Conservation (phyloP, 1,140 invertebrate genomes). For the Drosophila seguyi region DNA sequence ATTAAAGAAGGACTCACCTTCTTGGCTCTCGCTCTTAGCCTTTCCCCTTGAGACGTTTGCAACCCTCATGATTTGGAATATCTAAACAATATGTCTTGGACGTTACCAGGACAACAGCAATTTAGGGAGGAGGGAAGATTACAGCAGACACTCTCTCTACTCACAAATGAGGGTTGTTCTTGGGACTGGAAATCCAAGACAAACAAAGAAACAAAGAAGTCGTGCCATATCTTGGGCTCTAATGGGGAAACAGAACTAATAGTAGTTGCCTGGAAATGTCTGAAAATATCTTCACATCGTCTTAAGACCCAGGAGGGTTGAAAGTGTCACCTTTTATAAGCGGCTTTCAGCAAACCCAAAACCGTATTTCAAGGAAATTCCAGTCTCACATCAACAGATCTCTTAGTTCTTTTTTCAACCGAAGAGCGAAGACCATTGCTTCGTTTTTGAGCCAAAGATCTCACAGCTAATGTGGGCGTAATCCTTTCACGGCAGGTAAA, state of each 20-base stretch:
- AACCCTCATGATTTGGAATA: slow-evolving; percentile 12
- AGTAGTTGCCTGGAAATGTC: background rate
- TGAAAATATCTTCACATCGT: background rate
- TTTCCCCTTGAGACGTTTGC: slow-evolving; percentile 9
- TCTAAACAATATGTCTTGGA: slow-evolving; percentile 34
- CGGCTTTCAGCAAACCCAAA: slow-evolving; percentile 48
- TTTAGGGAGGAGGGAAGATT: slow-evolving; percentile 31
- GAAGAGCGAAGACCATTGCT: background rate
- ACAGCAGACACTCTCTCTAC: background rate
- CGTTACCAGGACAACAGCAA: slow-evolving; percentile 53
- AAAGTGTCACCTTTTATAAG: slow-evolving; percentile 42
- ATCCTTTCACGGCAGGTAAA: slow-evolving; percentile 55
- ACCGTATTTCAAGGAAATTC: background rate
- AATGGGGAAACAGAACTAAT: slow-evolving; percentile 28
- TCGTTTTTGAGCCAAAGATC: slow-evolving; percentile 2
- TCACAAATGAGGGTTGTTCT: slow-evolving; percentile 28
- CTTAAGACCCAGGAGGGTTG: slow-evolving; percentile 45
- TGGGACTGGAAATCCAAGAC: background rate
- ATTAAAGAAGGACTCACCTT: slow-evolving; percentile 15
- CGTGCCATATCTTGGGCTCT: slow-evolving; percentile 17
- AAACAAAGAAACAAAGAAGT: slow-evolving; percentile 8
- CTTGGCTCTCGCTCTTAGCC: slow-evolving; percentile 13
- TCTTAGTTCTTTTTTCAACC: background rate
- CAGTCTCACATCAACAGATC: background rate
- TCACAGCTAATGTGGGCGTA: slow-evolving; percentile 48